Percentiles rank a stretch among this genome's conserved stretches.
These are phyloP conservation scores for Vireo griseus DNA, from an alignment of 2,797 vertebrate genomes.

Conservation along the genomic window DNA sequence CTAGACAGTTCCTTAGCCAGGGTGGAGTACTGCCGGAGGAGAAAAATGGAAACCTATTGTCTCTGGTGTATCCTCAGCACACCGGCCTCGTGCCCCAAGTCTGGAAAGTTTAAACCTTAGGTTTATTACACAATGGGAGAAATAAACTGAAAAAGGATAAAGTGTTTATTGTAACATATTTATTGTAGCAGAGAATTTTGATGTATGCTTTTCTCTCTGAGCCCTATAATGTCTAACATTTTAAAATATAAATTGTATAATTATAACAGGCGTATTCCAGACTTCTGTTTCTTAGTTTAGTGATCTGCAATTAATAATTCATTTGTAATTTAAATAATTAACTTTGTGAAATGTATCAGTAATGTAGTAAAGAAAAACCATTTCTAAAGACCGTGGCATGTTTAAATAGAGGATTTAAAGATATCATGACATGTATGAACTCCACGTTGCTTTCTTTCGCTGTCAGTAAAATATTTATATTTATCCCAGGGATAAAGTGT, in stretches of 20 bases:
- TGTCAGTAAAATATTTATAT: slow-evolving; percentile 39
- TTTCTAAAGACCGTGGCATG: not conserved
- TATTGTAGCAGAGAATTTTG: not conserved
- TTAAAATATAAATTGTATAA: not conserved
- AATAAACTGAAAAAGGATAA: slow-evolving; percentile 1
- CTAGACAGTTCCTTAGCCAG: slow-evolving; percentile 58
- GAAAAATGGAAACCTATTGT: slow-evolving; percentile 80
- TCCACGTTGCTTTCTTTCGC: slow-evolving; percentile 12
- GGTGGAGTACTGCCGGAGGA: slow-evolving; percentile 62
- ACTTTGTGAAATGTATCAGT: slow-evolving; percentile 46
- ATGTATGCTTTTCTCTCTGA: not conserved
- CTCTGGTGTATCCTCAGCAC: slow-evolving; percentile 63
- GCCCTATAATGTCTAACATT: not conserved
- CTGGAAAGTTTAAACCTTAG: slow-evolving; percentile 54
- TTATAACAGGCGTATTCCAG: not conserved
- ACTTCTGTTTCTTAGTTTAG: not conserved
- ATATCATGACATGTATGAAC: not conserved
- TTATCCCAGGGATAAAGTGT: not conserved
- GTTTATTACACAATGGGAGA: not conserved
- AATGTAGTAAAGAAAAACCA: not conserved
- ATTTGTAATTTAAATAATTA: slow-evolving; percentile 61
- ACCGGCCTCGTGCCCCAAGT: not conserved
- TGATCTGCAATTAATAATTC: slow-evolving; percentile 49
- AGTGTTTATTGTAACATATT: not conserved
- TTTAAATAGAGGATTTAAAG: slow-evolving; percentile 21